Conservation (phyloP, 2,113 vertebrate genomes). For the Thermophis baileyi region DNA sequence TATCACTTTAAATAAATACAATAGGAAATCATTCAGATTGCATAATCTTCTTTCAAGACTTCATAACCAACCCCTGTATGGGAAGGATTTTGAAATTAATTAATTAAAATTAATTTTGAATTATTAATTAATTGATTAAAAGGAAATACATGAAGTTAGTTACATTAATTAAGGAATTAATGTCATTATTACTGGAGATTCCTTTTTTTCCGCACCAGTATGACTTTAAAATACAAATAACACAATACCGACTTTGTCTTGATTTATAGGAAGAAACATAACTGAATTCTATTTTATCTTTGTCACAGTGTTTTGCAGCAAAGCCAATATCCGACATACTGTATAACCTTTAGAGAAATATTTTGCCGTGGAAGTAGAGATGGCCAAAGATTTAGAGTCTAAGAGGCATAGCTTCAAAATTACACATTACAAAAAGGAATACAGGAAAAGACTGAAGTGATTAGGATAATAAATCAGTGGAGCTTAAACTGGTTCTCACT, state of each 20-base stretch:
- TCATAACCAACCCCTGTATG: background rate
- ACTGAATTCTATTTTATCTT: background rate
- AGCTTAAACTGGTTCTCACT: background rate
- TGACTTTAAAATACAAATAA: background rate
- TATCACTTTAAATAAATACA: background rate
- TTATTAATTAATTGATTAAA: background rate
- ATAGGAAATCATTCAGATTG: background rate
- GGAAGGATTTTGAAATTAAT: conserved; percentile 12
- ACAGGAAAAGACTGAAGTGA: background rate
- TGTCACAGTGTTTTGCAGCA: background rate
- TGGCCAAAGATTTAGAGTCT: background rate
- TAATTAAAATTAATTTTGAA: background rate
- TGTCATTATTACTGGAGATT: conserved; percentile 2
- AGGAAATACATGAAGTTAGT: background rate
- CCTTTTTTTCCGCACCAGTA: background rate
- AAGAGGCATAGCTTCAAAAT: background rate
- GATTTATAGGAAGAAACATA: background rate
- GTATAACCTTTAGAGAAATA: background rate
- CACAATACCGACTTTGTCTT: background rate
- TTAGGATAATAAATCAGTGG: background rate
- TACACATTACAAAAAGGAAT: background rate
- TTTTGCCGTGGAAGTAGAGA: background rate
- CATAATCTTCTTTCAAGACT: conserved; percentile 30
- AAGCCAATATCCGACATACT: background rate
- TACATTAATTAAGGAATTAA: conserved; percentile 12